Evolutionary conservation across 2,888 invertebrate species (phyloP), one percentile per base, ranked within the genome.

Genomic region (Pollenia labialis): DNA sequence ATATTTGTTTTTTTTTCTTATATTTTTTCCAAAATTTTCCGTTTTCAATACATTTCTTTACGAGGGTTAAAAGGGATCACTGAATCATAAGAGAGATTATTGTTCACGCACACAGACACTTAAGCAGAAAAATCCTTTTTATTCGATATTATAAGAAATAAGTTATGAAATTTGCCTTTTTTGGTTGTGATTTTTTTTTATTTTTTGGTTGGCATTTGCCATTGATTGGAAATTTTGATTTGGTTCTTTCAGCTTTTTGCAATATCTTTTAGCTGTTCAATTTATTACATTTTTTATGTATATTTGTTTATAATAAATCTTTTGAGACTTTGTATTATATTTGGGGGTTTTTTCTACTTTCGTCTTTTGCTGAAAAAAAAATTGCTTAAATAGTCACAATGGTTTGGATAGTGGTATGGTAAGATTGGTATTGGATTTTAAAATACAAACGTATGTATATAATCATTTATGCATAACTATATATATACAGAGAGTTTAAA

Each of bases 301-400:
- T 56, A 56, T 64, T 76, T 76, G 23, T 42, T 52, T 77, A 77
- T 42, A 46, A 32, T 56, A 56, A 66, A 66, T 77, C 77, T 77
- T 77, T 40, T n/a, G 48, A 46, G 48, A 77, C n/a, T 44, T 32
- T 14, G n/a, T 44, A 16, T 75, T 52, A 16, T 46, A 16, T 52
- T 40, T 62, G 4, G 4, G 68, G 32, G 40, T 16, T 16, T 69
- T 46, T 42, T 40, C 14, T 68, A 7, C 1, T 66, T 48, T 48
- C 6, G 12, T 32, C 14, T 68, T 32, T 46, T n/a, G 3, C 16
- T 69, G 7, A 10, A 6, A 52, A 69, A 50, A 52, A 50, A 11
- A n/a, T 18, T 72, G 11, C 48, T 46, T 74, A 60, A 74, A 60
- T 48, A 11, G 48, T 46, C 56, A 46, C 11, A 40, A 60, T 48